Conservation (phyloP, 2,888 invertebrate species). For the Agonopterix heracliana region DNA sequence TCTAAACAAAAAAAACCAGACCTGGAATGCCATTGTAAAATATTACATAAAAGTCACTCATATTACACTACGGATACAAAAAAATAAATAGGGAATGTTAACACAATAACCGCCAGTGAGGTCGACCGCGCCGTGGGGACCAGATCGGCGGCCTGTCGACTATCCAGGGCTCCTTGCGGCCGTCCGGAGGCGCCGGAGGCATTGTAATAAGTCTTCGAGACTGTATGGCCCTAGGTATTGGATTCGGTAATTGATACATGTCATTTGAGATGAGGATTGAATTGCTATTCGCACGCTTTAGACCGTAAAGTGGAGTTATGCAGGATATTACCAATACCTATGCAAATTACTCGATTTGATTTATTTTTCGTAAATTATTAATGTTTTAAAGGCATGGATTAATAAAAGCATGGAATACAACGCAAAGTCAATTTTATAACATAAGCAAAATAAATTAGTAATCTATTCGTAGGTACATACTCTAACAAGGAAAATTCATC, state of each 20-base stretch:
- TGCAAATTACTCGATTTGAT: too few relatives aligned
- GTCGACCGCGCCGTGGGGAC: constrained; percentile 62
- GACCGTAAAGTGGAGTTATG: constrained; percentile 50
- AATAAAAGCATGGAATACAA: too few relatives aligned
- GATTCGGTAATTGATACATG: constrained; percentile 56
- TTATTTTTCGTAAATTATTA: too few relatives aligned
- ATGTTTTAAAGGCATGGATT: too few relatives aligned
- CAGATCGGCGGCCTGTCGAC: constrained; percentile 42
- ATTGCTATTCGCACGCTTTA: constrained; percentile 54
- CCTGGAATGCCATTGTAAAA: constrained; percentile 41
- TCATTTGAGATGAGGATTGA: constrained; percentile 50
- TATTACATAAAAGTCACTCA: constrained; percentile 47
- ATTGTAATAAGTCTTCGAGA: constrained; percentile 49
- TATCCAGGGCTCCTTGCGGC: constrained; percentile 24
- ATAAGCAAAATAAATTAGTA: too few relatives aligned
- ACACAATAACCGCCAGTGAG: constrained; percentile 75
- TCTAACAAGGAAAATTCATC: too few relatives aligned
- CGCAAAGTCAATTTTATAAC: too few relatives aligned
- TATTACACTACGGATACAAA: constrained; percentile 26
- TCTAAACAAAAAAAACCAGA: constrained; percentile 16
- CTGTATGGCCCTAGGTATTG: constrained; percentile 39
- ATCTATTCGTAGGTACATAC: too few relatives aligned
- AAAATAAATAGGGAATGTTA: constrained; percentile 58
- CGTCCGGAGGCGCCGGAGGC: constrained; percentile 46
- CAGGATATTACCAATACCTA: constrained; percentile 10